A percentile compares a stretch with the other conserved stretches of the same genome.
phyloP scores from a whole-genome alignment of 1,140 invertebrate species.

The Charaxes varanes region DNA sequence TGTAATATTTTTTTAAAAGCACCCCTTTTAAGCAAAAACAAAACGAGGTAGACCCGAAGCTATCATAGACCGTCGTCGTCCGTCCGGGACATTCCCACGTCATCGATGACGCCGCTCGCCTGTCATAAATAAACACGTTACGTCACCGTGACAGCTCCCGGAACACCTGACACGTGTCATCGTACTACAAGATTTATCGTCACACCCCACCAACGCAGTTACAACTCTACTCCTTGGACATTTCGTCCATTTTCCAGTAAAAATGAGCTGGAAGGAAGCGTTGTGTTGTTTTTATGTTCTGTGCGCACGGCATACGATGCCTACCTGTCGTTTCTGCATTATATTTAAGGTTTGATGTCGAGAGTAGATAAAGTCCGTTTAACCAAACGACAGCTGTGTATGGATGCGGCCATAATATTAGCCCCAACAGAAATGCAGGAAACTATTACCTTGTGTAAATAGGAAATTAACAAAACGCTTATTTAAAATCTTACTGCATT shows the following conservation, averaged over 20 bases:
- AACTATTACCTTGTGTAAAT: no score
- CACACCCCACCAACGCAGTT: conserved; percentile 8
- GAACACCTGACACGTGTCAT: conserved; percentile 56
- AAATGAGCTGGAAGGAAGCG: conserved; percentile 16
- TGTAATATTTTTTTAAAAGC: no score
- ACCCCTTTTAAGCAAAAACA: no score
- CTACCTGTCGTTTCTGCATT: conserved; percentile 64
- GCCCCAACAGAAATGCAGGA: no score
- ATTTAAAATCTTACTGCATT: no score
- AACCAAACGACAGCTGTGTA: conserved; percentile 14
- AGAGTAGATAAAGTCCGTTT: conserved; percentile 39
- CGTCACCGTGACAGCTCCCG: conserved; percentile 61
- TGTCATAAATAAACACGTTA: conserved; percentile 64
- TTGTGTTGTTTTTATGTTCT: conserved; percentile 32
- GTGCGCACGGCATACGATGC: conserved; percentile 26
- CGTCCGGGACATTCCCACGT: conserved; percentile 39
- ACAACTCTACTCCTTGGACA: conserved; percentile 10
- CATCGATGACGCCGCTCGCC: conserved; percentile 31
- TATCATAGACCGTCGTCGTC: conserved; percentile 15
- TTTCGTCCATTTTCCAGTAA: conserved; percentile 20
- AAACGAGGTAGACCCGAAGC: background rate
- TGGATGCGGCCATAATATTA: no score
- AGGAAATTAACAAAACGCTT: no score
- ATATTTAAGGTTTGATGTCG: conserved; percentile 48
- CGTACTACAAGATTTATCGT: conserved; percentile 47